Evolutionary conservation across 2,797 vertebrate species (phyloP).

Genomic region (Caiman crocodilus): DNA sequence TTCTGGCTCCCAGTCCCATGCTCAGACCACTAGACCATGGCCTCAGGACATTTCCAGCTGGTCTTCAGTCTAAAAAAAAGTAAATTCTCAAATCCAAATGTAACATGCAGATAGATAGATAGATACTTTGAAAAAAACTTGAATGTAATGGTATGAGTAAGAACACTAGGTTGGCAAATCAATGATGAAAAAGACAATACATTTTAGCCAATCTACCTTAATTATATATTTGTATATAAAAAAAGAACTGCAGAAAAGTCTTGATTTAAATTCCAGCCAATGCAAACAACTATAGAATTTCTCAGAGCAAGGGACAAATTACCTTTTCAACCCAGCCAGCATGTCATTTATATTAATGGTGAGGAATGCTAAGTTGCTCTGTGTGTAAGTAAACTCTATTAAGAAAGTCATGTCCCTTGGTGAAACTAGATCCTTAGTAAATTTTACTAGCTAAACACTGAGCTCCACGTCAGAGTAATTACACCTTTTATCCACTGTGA

Average conservation of each 20-base stretch:
- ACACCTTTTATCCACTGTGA: conserved; percentile 76
- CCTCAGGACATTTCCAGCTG: conserved; percentile 66
- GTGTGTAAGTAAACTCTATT: conserved; percentile 81
- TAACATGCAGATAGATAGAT: conserved; percentile 30
- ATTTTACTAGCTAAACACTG: conserved; percentile 77
- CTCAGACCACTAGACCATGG: conserved; percentile 70
- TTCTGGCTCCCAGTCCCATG: conserved; percentile 67
- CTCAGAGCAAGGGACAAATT: conserved; percentile 54
- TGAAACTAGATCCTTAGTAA: conserved; percentile 72
- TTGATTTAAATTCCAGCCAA: conserved; percentile 38
- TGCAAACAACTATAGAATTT: conserved; percentile 44
- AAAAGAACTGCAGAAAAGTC: not conserved
- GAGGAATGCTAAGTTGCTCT: conserved; percentile 71
- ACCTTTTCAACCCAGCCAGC: conserved; percentile 64
- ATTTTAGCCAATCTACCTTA: conserved; percentile 8
- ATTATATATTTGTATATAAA: conserved; percentile 15
- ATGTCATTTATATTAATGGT: conserved; percentile 76
- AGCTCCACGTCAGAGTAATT: conserved; percentile 76
- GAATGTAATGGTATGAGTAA: conserved; percentile 28
- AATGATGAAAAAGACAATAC: conserved; percentile 7
- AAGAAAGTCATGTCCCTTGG: conserved; percentile 75
- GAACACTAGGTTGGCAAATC: not conserved
- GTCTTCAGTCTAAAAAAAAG: conserved; percentile 74
- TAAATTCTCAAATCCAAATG: conserved; percentile 72
- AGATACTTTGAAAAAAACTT: not conserved